Conservation (phyloP, 1,140 invertebrate species). For the Bombus pyrosoma region DNA sequence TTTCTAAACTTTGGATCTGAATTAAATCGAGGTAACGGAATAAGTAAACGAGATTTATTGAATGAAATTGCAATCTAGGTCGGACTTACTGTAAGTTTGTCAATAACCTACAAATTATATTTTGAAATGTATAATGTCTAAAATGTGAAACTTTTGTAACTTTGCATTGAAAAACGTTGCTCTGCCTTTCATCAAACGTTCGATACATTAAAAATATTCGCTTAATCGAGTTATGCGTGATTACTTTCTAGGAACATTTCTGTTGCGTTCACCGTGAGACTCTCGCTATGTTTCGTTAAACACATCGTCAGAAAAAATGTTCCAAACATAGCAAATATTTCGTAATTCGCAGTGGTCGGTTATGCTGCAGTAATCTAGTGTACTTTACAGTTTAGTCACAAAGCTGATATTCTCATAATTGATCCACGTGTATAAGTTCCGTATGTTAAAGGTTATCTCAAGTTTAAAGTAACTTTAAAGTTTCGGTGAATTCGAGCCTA, state of each 20-base stretch:
- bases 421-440: neutral
- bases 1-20: neutral
- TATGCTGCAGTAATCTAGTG: neutral
- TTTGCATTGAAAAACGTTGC: neutral
- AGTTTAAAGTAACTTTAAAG: constrained; percentile 14
- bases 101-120: neutral
- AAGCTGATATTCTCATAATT: neutral
- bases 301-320: neutral
- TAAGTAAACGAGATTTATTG: neutral
- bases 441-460: neutral
- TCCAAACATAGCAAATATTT: neutral
- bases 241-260: constrained; percentile 38
- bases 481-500: neutral
- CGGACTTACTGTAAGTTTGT: neutral
- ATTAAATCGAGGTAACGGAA: neutral
- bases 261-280: constrained; percentile 2
- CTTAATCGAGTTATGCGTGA: neutral
- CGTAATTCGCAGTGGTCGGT: neutral
- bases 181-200: neutral
- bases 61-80: neutral
- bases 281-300: neutral
- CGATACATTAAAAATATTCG: constrained; percentile 1
- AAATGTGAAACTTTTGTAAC: neutral
- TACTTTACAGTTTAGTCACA: constrained; percentile 3
- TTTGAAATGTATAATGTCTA: neutral